These are phyloP conservation scores for Amaurobius ferox DNA, from an alignment of 2,888 invertebrate species.

Conservation along the genomic window DNA sequence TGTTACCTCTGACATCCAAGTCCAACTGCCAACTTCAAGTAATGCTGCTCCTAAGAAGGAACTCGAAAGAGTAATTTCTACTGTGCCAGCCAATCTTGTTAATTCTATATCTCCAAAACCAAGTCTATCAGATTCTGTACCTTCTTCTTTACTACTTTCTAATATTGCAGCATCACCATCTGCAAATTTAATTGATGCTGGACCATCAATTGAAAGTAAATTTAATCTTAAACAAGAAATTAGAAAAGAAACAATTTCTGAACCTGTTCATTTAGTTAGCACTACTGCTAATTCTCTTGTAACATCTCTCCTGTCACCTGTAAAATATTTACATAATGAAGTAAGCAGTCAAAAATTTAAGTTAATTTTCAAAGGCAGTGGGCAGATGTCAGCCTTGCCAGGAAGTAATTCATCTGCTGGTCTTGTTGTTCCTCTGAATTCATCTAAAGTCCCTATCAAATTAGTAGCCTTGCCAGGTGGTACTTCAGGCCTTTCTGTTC, in stretches of 20 bases:
- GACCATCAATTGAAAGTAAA: constrained; percentile 42
- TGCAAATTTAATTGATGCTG: constrained; percentile 27
- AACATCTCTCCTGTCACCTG: constrained; percentile 61
- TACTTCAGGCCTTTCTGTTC: constrained; percentile 64
- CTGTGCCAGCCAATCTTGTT: neutral
- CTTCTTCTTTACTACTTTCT: constrained; percentile 22
- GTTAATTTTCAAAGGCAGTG: constrained; percentile 66
- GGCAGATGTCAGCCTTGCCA: constrained; percentile 46
- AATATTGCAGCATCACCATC: constrained; percentile 28
- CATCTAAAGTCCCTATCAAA: constrained; percentile 77
- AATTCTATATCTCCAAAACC: constrained; percentile 27
- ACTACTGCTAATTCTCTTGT: constrained; percentile 53
- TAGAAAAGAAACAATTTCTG: constrained; percentile 52
- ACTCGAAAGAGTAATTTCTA: constrained; percentile 4
- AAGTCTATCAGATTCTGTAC: constrained; percentile 30
- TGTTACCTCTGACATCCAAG: constrained; percentile 9
- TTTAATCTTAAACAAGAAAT: constrained; percentile 27
- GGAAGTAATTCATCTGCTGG: constrained; percentile 50
- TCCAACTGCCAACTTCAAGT: constrained; percentile 7
- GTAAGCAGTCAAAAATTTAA: constrained; percentile 62
- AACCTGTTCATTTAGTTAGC: constrained; percentile 48
- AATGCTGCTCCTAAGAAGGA: constrained; percentile 21
- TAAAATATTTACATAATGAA: constrained; percentile 60
- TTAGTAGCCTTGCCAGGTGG: constrained; percentile 76
- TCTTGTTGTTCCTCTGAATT: constrained; percentile 67